Percentiles rank a stretch among this genome's conserved stretches.
These are phyloP conservation scores for Drusus annulatus DNA, from an alignment of 1,140 invertebrate species.

Conservation along the genomic window DNA sequence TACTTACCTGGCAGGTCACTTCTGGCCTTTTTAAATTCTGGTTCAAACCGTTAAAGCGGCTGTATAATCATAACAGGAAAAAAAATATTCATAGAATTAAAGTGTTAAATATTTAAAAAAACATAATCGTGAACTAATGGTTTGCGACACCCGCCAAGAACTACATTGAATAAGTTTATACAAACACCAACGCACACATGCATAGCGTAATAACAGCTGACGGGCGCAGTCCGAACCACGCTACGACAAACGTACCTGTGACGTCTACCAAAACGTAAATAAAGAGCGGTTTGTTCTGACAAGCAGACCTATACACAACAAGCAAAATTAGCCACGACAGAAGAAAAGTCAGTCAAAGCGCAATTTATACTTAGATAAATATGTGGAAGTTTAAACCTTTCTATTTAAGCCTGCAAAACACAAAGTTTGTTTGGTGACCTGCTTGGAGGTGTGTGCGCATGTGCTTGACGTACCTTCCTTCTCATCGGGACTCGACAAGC, in stretches of 20 bases:
- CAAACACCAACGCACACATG: constrained; percentile 43
- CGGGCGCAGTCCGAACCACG: constrained; percentile 18
- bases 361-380: background rate
- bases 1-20: too few species aligned
- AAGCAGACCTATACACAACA: background rate
- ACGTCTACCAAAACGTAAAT: constrained; percentile 53
- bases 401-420: background rate
- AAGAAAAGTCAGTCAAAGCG: background rate
- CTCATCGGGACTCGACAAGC: background rate
- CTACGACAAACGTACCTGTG: constrained; percentile 43
- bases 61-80: background rate
- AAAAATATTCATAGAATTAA: background rate
- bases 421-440: background rate
- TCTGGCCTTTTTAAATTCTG: too few species aligned
- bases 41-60: too few species aligned
- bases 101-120: too few species aligned
- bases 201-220: constrained; percentile 47
- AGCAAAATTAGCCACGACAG: background rate
- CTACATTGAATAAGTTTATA: constrained; percentile 23
- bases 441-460: constrained; percentile 30
- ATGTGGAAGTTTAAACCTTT: too few species aligned
- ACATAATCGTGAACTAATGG: background rate
- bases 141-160: constrained; percentile 1
- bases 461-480: constrained; percentile 1
- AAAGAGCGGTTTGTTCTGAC: background rate